Conservation (phyloP, 2,888 invertebrate genomes). For the Mythimna impura region DNA sequence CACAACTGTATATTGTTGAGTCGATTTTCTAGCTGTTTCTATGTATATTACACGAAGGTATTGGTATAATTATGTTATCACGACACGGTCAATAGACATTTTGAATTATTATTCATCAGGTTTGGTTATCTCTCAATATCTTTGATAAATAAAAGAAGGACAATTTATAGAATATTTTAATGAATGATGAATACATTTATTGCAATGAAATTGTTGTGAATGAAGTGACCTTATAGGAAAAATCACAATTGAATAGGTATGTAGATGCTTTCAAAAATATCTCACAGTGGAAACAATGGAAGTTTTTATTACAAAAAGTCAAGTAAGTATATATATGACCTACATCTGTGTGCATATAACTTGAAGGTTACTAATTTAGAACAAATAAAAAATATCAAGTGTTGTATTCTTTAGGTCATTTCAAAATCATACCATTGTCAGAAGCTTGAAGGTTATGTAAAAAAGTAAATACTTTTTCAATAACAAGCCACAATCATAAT, state of each 20-base stretch:
- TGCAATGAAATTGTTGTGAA: conserved; percentile 8
- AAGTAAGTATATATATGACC: background rate
- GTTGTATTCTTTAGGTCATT: conserved; percentile 25
- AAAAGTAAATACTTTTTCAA: conserved; percentile 2
- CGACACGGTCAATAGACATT: conserved; percentile 19
- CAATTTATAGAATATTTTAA: background rate
- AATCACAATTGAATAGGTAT: conserved; percentile 5
- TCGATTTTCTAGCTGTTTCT: conserved; percentile 2
- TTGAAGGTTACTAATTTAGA: background rate
- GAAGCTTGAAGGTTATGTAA: conserved; percentile 29
- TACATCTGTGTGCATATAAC: conserved; percentile 15
- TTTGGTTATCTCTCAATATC: conserved; percentile 15
- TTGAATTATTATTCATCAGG: conserved; percentile 20
- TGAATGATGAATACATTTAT: background rate
- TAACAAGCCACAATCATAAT: background rate
- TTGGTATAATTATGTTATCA: conserved; percentile 15
- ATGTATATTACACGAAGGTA: background rate
- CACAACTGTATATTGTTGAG: conserved; percentile 22
- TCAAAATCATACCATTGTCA: conserved; percentile 30
- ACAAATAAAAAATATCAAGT: conserved; percentile 5
- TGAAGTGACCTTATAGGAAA: conserved; percentile 31
- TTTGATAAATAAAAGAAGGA: background rate
- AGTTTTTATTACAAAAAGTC: conserved; percentile 3
- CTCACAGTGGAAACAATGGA: conserved; percentile 42
- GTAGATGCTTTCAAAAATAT: conserved; percentile 19